Base-by-base conservation (phyloP, 1,140 invertebrate species). In the Fopius arisanus region DNA sequence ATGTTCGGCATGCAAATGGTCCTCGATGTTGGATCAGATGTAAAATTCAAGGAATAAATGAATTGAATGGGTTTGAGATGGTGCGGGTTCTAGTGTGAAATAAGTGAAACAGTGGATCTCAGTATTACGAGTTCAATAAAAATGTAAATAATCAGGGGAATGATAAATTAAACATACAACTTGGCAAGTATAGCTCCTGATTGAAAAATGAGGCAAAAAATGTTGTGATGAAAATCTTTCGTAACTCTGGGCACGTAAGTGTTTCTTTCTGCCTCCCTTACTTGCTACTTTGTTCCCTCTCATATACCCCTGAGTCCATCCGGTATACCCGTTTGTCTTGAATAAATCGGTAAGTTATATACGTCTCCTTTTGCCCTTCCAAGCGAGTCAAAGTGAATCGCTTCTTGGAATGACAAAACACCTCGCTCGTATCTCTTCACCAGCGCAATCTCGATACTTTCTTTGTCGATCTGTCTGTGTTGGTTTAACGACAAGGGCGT, bases 341-440 rank as follows among this genome's bases (percentile, higher is more conserved):
- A 79, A 79, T 81, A 83, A 81, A 80, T 83, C 78, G 74, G 70
- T 41, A 62, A 26, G 26, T 62, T 28, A 62, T 62, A 59, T 77
- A 77, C 71, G 67, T 76, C 73, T 67, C 41, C 43, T 40, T 41
- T 54, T 59, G 71, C 54, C 28, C 71, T 37, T 73, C 67, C 65
- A 63, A 71, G 31, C 37, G 12, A 51, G 70, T 71, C 74, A 41
- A 71, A 54, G 78, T 62, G 72, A 72, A 73, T 71, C 31, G 71
- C 76, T 81, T 82, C 80, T 78, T 67, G 73, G 81, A 82, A 83
- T 81, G 77, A 83, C 77, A 80, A 82, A 82, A 81, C 78, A 75
- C 77, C 33, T 54, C 16, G 0, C 3, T 62, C 26, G 19, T 62
- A 26, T 62, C 23, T 62, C 54, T 62, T 26, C 26, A 26, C 33